Conservation (phyloP, 2,113 vertebrate species). For the Pollachius pollachius region DNA sequence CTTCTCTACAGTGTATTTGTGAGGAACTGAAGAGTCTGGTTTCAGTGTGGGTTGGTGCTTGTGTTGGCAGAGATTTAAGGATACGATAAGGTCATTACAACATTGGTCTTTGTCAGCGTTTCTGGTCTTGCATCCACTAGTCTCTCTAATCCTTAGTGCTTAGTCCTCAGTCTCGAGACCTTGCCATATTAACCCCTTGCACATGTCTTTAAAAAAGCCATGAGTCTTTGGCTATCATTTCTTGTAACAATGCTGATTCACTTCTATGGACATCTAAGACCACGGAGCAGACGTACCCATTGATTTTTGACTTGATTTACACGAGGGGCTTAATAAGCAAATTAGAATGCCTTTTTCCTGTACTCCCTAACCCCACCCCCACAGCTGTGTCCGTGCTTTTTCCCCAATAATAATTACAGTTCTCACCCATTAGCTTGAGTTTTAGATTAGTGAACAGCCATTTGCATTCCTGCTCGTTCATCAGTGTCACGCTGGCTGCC, state of each 20-base stretch:
- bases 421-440: slow-evolving; percentile 38
- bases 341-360: slow-evolving; percentile 60
- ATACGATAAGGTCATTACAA: too few species aligned
- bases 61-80: too few species aligned
- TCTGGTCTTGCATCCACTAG: too few species aligned
- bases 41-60: too few species aligned
- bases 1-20: too few species aligned
- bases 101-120: too few species aligned
- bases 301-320: slow-evolving; percentile 74
- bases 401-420: slow-evolving; percentile 52
- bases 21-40: too few species aligned
- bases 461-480: slow-evolving; percentile 36
- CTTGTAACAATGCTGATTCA: slow-evolving; percentile 61
- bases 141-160: too few species aligned
- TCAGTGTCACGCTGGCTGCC: slow-evolving; percentile 58
- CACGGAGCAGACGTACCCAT: slow-evolving; percentile 45
- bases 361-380: slow-evolving; percentile 11
- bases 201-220: too few species aligned
- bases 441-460: slow-evolving; percentile 22
- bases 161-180: background rate
- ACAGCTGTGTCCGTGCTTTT: slow-evolving; percentile 23
- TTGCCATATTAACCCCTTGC: background rate
- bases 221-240: background rate
- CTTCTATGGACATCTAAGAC: slow-evolving; percentile 36
- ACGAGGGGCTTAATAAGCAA: slow-evolving; percentile 74